phyloP scores from a whole-genome alignment of 2,888 invertebrate genomes.

The Phalera bucephala region DNA sequence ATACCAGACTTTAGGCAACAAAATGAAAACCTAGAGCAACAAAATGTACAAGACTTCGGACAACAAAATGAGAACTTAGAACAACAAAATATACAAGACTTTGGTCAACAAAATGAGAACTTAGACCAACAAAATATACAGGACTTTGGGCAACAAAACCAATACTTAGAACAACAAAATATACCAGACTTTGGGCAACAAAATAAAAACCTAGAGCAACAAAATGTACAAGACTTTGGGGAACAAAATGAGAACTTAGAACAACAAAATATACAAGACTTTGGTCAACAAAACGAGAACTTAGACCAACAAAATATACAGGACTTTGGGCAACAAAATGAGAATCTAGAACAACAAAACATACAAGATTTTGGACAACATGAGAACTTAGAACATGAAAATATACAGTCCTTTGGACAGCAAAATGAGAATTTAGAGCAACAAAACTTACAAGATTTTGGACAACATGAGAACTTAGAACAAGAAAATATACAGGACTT shows the following conservation, averaged over 20 bases:
- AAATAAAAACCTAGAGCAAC: slow-evolving; percentile 3
- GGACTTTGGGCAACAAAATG: slow-evolving; percentile 4
- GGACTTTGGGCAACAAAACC: slow-evolving; percentile 4
- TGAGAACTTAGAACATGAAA: slow-evolving; percentile 9
- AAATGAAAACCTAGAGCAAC: slow-evolving; percentile 8
- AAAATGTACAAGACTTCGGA: slow-evolving; percentile 5
- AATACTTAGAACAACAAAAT: slow-evolving; percentile 2
- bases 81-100: slow-evolving; percentile 5
- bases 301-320: slow-evolving; percentile 6
- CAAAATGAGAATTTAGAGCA: slow-evolving; percentile 3
- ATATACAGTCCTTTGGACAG: slow-evolving; percentile 5
- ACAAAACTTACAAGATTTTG: slow-evolving; percentile 9
- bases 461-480: slow-evolving; percentile 5
- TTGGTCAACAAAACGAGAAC: slow-evolving; percentile 12
- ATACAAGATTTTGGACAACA: slow-evolving; percentile 11
- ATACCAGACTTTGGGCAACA: slow-evolving; percentile 1
- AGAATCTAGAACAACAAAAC: slow-evolving; percentile 6
- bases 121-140: slow-evolving; percentile 4
- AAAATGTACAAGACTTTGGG: slow-evolving; percentile 1
- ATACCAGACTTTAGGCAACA: slow-evolving; percentile 16
- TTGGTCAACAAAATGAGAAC: slow-evolving; percentile 6
- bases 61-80: slow-evolving; percentile 2
- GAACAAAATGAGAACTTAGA: slow-evolving; percentile 1
- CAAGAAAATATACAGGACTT: slow-evolving; percentile 13
- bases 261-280: slow-evolving; percentile 7